phyloP scores from a whole-genome alignment of 1,140 invertebrate genomes.

The Leptinotarsa lineolata region DNA sequence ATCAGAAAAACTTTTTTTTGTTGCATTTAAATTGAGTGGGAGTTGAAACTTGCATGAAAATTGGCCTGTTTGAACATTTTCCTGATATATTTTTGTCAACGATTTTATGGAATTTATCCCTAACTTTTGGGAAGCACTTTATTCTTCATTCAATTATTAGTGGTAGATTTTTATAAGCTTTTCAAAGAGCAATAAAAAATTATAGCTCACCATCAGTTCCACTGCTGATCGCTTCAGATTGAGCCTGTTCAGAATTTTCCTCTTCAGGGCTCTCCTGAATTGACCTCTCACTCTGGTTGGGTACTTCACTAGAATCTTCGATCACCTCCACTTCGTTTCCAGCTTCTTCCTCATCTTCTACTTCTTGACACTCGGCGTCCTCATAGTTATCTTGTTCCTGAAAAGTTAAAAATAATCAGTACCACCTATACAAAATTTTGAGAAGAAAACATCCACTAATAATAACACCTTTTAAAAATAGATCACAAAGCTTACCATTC shows the following conservation, averaged over 20 bases:
- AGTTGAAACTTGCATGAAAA: too few species aligned
- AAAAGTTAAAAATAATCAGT: constrained; percentile 11
- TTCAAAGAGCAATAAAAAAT: background rate
- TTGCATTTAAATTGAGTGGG: too few species aligned
- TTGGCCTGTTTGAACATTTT: too few species aligned
- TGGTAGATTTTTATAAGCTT: too few species aligned
- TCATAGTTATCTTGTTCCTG: constrained; percentile 55
- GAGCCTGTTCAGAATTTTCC: constrained; percentile 51
- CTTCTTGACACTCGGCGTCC: constrained; percentile 56
- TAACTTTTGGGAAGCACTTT: too few species aligned
- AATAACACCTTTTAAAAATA: constrained; percentile 5
- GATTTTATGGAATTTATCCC: too few species aligned
- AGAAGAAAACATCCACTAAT: constrained; percentile 17
- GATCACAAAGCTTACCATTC: constrained; percentile 34
- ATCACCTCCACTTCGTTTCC: constrained; percentile 72
- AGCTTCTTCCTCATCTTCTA: constrained; percentile 59
- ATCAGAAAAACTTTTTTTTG: too few species aligned
- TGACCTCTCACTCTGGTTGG: constrained; percentile 59
- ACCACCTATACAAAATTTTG: too few species aligned
- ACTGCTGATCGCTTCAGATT: constrained; percentile 64
- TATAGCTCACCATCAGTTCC: constrained; percentile 55
- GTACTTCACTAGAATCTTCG: constrained; percentile 66
- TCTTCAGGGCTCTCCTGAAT: constrained; percentile 37
- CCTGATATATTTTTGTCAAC: too few species aligned
- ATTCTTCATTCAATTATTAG: too few species aligned